phyloP scores from a whole-genome alignment of 2,113 vertebrate species.

The Myotis lucifugus region DNA sequence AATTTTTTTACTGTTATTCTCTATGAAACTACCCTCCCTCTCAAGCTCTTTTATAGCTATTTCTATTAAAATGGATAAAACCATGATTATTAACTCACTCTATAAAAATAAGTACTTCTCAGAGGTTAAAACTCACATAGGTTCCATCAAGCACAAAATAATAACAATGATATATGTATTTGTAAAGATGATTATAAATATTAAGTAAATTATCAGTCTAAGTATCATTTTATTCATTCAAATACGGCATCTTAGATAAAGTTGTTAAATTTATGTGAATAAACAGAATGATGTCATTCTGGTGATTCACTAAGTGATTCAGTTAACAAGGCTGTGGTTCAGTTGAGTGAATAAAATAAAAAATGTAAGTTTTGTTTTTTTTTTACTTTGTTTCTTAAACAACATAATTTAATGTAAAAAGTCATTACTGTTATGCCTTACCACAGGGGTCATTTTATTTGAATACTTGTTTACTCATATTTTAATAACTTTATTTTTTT shows the following conservation, averaged over 20 bases:
- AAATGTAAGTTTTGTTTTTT: background rate
- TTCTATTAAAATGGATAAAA: slow-evolving; percentile 36
- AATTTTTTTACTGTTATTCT: background rate
- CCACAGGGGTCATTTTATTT: slow-evolving; percentile 9
- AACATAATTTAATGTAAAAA: slow-evolving; percentile 26
- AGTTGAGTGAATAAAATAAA: background rate
- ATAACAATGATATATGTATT: background rate
- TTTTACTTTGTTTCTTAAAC: background rate
- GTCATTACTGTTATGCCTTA: background rate
- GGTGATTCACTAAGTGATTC: background rate
- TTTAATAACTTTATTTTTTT: background rate
- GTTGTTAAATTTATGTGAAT: background rate
- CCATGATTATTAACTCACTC: background rate
- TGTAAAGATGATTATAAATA: background rate
- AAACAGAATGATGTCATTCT: background rate
- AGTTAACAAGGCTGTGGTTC: background rate
- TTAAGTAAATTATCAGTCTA: background rate
- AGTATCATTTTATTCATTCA: background rate
- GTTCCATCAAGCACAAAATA: background rate
- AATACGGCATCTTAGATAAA: background rate
- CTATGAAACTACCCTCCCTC: background rate
- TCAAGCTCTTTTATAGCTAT: background rate
- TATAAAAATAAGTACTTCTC: background rate
- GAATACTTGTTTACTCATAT: background rate
- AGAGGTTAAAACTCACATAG: slow-evolving; percentile 27